Percentiles rank a stretch among this genome's conserved stretches.
These are phyloP conservation scores for Corvus hawaiiensis DNA, from an alignment of 2,113 vertebrate genomes.

Conservation along the genomic window DNA sequence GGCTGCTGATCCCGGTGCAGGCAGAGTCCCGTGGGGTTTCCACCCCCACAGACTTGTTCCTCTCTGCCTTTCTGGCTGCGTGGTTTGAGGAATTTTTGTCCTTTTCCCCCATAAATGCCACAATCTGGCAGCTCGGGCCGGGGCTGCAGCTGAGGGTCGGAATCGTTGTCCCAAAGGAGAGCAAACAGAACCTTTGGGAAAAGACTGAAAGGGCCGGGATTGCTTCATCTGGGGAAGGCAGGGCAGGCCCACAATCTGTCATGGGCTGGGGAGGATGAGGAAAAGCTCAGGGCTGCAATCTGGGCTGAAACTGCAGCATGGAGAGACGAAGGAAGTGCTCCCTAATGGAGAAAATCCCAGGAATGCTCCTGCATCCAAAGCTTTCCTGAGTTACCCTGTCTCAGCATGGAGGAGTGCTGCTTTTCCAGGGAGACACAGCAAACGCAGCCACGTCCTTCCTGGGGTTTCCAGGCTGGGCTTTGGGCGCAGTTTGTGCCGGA, in stretches of 20 bases:
- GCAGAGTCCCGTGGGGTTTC: neutral
- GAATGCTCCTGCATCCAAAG: neutral
- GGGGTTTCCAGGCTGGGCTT: rapidly evolving
- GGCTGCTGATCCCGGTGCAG: neutral
- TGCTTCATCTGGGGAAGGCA: neutral
- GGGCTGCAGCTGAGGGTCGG: neutral
- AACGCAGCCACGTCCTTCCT: rapidly evolving
- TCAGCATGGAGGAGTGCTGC: neutral
- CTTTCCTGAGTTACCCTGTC: rapidly evolving
- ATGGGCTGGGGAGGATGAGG: neutral
- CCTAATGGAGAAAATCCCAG: neutral
- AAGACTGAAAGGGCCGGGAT: neutral
- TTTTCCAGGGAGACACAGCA: neutral
- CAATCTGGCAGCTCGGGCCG: rapidly evolving
- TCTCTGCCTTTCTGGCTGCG: neutral
- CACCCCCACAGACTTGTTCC: neutral
- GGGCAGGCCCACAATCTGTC: neutral
- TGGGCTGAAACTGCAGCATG: neutral
- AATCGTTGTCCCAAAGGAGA: neutral
- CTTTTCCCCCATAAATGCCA: neutral
- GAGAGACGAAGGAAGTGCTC: neutral
- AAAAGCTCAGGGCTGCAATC: neutral
- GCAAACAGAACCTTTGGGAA: neutral
- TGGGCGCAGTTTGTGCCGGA: neutral
- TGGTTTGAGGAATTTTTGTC: neutral